These are phyloP conservation scores for Coilia nasus DNA, from an alignment of 2,797 vertebrate genomes.

Conservation along the genomic window DNA sequence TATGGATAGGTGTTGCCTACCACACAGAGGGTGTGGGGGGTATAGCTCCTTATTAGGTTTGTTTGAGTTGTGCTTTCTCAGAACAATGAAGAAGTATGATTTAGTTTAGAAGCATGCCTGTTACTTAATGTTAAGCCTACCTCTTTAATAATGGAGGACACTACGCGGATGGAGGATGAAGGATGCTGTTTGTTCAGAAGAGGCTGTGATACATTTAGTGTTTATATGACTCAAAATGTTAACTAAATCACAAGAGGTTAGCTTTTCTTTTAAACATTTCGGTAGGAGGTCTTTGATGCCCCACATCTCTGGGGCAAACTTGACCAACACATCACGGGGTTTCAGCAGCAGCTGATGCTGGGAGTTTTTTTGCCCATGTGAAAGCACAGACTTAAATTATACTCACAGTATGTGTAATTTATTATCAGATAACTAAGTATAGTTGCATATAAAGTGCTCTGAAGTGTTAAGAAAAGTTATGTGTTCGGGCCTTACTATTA, in stretches of 20 bases:
- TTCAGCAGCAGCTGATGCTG: too few relatives aligned
- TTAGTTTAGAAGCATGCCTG: not conserved
- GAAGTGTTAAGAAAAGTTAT: too few relatives aligned
- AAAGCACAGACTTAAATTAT: too few relatives aligned
- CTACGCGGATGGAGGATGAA: not conserved
- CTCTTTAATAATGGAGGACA: not conserved
- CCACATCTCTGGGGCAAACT: too few relatives aligned
- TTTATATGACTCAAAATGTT: not conserved
- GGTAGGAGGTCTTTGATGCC: too few relatives aligned
- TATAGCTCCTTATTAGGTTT: not conserved
- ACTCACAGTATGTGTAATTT: too few relatives aligned
- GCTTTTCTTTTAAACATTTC: too few relatives aligned
- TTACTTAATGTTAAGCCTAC: not conserved
- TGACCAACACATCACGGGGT: too few relatives aligned
- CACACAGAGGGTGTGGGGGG: not conserved
- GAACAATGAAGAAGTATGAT: not conserved
- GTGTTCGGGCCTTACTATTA: not conserved
- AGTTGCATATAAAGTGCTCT: too few relatives aligned
- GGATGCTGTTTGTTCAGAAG: not conserved
- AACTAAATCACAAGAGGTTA: not conserved
- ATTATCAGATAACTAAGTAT: too few relatives aligned
- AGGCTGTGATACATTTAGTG: not conserved
- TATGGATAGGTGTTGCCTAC: not conserved
- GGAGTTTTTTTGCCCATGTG: too few relatives aligned
- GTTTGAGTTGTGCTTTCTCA: not conserved